Evolutionary conservation across 2,113 vertebrate genomes (phyloP), one percentile per base, ranked within the genome.

Genomic region (Apeltes quadracus): DNA sequence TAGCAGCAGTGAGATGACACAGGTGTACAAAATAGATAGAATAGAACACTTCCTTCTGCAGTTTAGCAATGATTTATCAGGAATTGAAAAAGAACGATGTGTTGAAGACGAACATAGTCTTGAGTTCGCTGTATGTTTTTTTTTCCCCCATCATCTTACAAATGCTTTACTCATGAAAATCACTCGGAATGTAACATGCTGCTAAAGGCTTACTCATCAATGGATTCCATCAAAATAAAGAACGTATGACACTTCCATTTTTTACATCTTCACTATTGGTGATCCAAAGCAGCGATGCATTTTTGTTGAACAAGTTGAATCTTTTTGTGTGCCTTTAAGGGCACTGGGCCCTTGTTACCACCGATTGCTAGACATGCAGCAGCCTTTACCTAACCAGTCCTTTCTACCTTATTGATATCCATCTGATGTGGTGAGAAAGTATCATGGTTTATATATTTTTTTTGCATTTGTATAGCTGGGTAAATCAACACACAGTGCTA

Each of bases 241-340:
- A 23, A 10, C 7, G 36, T 46, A 44, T 16, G 7, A 50, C 43
- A 53, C 51, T 50, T 58, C 0, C 1, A 16, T 22, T 55, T n/a
- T 64, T 7, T 29, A 27, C 29, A 69, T 3, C 14, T 34, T 29
- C 23, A 18, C 48, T 32, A 27, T 43, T 16, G 44, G 16, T 58
- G 5, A 41, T 62, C 7, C 25, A 46, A 13, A 27, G 16, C 22
- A 7, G 16, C 14, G 4, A 20, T 68, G 44, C 14, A 61, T 56
- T 61, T 34, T 44, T 70, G 56, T 44, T 54, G 9, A 43, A 67
- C 61, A 61, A 58, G 66, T 25, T 68, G 10, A 4, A 29, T 29
- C 48, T 34, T 48, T 43, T 55, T 61, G 22, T 20, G 56, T 25
- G 44, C 11, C 20, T 61, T 36, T 7, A 25, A 6, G 23, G 39